A percentile compares a stretch with the other conserved stretches of the same genome.
Conservation (phyloP, 2,113 vertebrate species). For the Murina feae region DNA sequence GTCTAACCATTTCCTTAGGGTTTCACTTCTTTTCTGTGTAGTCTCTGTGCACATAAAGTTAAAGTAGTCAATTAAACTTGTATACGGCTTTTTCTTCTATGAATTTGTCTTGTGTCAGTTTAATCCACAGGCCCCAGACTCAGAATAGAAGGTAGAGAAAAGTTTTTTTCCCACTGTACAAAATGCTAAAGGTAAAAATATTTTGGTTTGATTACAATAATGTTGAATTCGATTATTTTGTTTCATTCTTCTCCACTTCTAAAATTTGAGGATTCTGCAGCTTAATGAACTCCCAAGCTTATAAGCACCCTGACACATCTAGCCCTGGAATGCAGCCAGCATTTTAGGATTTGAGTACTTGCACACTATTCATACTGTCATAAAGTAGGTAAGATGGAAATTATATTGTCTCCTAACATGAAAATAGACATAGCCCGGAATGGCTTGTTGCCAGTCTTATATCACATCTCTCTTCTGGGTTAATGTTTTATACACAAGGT, state of each 20-base stretch:
- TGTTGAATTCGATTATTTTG: not conserved
- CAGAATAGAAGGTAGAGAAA: not conserved
- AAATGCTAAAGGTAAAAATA: not conserved
- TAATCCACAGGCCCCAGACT: not conserved
- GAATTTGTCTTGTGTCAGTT: not conserved
- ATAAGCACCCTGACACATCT: not conserved
- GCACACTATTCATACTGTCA: not conserved
- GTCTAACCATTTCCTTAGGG: not conserved
- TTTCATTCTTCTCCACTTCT: not conserved
- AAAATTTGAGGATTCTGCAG: not conserved
- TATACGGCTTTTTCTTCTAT: not conserved
- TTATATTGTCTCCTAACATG: not conserved
- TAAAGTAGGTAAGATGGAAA: not conserved
- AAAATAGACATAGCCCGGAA: not conserved
- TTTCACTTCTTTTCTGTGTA: not conserved
- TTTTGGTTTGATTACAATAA: not conserved
- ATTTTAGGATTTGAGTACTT: not conserved
- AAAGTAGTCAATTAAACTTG: not conserved
- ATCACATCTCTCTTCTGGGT: not conserved
- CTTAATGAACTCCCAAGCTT: not conserved
- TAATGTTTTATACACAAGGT: not conserved
- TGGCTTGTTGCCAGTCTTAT: not conserved
- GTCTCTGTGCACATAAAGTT: not conserved
- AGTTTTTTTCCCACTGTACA: not conserved
- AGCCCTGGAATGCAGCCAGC: not conserved